Base-by-base conservation (phyloP, 2,113 vertebrate species). In the Cisticola juncidis region DNA sequence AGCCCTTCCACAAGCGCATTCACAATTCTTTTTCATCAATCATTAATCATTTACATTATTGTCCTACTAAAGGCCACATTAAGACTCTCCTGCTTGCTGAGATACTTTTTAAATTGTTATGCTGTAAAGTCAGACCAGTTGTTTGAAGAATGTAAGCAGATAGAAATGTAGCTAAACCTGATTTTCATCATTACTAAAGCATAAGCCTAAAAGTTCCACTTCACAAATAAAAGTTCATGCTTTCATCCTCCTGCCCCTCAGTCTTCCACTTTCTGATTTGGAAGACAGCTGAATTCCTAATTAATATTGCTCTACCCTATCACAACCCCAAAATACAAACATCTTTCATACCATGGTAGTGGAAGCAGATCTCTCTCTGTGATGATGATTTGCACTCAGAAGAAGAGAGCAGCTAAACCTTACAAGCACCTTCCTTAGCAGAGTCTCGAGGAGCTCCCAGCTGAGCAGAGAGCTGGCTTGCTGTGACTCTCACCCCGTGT, bases 151-250 rank as follows among this genome's bases (percentile, higher is more conserved):
- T 35, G n/a, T 42, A 84, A 96, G 77, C 35, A 58, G 72, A 86
- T 0, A 95, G 76, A 95, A 96, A 97, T 91, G 91, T 12, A 84
- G 92, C 76, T 94, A 64, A 97, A 95, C 89, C 73, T 86, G 91
- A 97, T 94, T 94, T 95, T 87, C 81, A 72, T 53, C 86, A 81
- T 91, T 89, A 86, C 76, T 84, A 66, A 78, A 88, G 42, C 28
- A 76, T 33, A 94, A 74, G 19, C 17, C 47, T 86, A 35, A 26
- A 94, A 84, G 51, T 60, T 94, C 10, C 36, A 88, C 45, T 90
- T 88, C 21, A 71, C 26, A 81, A 38, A 50, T 60, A 83, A 65
- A 77, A 13, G 4, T 31, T 66, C 44, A 54, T 81, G 35, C 17
- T 35, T 76, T 29, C 9, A 36, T 33, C 3, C 14, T 36, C 10